Percentiles rank a stretch among this genome's conserved stretches.
Conservation (phyloP, 2,797 vertebrate species). For the Stomatorhinus walkeri region DNA sequence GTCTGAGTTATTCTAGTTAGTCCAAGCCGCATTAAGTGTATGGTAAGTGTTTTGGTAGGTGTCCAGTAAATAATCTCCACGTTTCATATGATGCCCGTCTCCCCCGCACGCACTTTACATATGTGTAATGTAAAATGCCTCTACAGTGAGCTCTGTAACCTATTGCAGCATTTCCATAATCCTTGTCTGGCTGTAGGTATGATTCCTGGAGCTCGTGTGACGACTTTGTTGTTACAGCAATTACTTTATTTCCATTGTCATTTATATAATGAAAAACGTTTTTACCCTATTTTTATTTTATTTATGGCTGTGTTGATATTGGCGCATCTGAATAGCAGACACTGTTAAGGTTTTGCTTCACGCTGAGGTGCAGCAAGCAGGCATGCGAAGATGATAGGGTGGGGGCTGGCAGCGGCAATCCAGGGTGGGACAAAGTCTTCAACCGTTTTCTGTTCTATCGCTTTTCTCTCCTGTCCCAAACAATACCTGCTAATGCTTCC, state of each 20-base stretch:
- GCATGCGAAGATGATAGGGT: not conserved
- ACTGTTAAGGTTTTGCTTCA: not conserved
- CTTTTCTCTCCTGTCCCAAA: not conserved
- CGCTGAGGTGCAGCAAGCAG: not conserved
- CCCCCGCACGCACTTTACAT: not conserved
- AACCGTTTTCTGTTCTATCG: not conserved
- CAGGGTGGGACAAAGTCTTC: not conserved
- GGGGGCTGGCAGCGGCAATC: not conserved
- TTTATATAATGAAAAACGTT: not conserved
- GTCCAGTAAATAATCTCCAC: not conserved
- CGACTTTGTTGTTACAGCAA: not conserved
- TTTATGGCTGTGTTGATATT: not conserved
- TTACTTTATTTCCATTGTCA: not conserved
- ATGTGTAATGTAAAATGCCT: not conserved
- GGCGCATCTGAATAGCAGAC: too few relatives aligned
- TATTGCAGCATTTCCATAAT: not conserved
- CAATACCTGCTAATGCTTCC: not conserved
- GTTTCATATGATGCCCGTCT: conserved; percentile 3
- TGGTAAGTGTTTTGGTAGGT: not conserved
- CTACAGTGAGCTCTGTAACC: not conserved
- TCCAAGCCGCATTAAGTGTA: not conserved
- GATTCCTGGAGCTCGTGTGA: not conserved
- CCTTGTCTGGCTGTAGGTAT: not conserved
- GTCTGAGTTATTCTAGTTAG: not conserved
- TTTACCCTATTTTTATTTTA: too few relatives aligned